A percentile compares a stretch with the other conserved stretches of the same genome.
phyloP scores from a whole-genome alignment of 2,888 invertebrate species.

The Gisinianus flammeolus region DNA sequence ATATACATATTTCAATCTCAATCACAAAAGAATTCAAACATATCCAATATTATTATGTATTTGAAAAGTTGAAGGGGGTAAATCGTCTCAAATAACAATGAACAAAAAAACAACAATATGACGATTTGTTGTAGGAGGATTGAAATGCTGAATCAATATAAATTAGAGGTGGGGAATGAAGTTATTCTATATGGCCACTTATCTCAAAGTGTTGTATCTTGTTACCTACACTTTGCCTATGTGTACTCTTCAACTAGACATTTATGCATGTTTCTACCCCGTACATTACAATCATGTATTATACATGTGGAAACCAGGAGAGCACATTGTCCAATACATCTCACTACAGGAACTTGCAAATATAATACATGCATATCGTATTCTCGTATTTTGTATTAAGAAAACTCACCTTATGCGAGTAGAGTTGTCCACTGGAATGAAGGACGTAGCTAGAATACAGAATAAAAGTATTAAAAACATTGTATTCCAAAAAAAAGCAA shows the following conservation, averaged over 20 bases:
- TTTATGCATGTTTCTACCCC: conserved; percentile 18
- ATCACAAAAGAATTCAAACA: no score
- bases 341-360: neutral
- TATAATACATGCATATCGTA: neutral
- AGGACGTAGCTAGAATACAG: no score
- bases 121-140: conserved; percentile 30
- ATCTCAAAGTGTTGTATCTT: conserved; percentile 7
- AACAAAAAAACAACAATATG: neutral
- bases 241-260: conserved; percentile 8
- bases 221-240: neutral
- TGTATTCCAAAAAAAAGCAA: no score
- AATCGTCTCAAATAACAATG: neutral
- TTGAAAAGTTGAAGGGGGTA: neutral
- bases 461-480: no score
- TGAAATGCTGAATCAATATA: conserved; percentile 28
- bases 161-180: conserved; percentile 31
- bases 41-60: no score
- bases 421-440: conserved; percentile 94
- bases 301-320: neutral
- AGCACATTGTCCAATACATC: neutral
- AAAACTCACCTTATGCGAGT: conserved; percentile 78
- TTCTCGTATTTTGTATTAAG: neutral
- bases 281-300: neutral
- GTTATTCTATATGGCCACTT: conserved; percentile 2
- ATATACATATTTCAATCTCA: no score